These are phyloP conservation scores for Oxyruncus cristatus DNA, from an alignment of 2,113 vertebrate species.

Conservation along the genomic window DNA sequence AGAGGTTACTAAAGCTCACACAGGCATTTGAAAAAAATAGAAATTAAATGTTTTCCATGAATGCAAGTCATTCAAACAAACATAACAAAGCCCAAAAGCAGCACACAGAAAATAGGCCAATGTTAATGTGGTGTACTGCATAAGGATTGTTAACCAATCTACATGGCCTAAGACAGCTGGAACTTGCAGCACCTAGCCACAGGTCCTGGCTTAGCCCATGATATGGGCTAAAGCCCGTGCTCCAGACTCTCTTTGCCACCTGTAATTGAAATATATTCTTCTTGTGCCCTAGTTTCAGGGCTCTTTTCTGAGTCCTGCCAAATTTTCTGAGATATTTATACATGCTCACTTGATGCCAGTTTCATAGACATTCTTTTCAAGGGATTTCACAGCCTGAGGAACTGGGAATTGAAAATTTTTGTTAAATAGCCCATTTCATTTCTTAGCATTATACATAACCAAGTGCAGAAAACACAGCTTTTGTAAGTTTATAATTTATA, in stretches of 20 bases:
- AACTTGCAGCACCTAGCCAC: not conserved
- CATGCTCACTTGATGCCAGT: not conserved
- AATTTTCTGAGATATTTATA: not conserved
- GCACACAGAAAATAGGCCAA: not conserved
- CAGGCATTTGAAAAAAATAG: not conserved
- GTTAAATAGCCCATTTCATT: not conserved
- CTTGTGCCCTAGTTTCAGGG: not conserved
- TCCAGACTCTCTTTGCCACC: not conserved
- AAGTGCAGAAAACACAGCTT: not conserved
- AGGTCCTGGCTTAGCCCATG: not conserved
- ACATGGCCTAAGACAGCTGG: not conserved
- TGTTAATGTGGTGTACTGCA: not conserved
- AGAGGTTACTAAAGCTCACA: not conserved
- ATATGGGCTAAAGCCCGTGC: accelerated
- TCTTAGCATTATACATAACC: not conserved
- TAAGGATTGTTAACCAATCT: not conserved
- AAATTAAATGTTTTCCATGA: not conserved
- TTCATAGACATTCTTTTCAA: not conserved
- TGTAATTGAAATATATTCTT: not conserved
- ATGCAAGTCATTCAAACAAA: not conserved
- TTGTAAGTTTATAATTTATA: not conserved
- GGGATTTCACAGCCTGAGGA: not conserved
- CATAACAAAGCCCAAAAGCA: not conserved
- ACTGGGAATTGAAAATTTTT: not conserved
- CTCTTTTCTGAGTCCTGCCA: not conserved